A percentile compares a stretch with the other conserved stretches of the same genome.
Conservation (phyloP, 2,888 invertebrate genomes). For the Timandra comae region DNA sequence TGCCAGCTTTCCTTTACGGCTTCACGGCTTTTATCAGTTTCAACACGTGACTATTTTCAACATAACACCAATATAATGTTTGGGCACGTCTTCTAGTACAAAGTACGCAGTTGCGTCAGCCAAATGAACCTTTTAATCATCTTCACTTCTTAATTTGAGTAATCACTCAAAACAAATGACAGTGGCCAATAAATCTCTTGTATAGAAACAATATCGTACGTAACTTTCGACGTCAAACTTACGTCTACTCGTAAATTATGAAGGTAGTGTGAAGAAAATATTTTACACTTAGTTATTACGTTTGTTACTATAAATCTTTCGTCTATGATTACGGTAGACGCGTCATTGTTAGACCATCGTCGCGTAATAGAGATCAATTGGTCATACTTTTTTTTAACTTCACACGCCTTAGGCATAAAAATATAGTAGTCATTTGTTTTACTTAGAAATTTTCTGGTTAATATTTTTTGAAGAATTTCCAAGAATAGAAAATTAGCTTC, state of each 20-base stretch:
- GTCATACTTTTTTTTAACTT: too few relatives aligned
- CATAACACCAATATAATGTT: neutral
- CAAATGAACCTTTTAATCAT: constrained; percentile 5
- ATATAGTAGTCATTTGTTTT: too few relatives aligned
- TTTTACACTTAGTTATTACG: neutral
- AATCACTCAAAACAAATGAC: constrained; percentile 7
- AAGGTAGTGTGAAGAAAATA: constrained; percentile 1
- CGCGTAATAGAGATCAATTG: too few relatives aligned
- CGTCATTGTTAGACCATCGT: neutral
- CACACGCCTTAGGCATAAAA: too few relatives aligned
- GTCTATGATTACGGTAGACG: neutral
- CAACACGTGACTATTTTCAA: constrained; percentile 14
- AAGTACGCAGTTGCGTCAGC: neutral
- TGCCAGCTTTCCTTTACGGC: too few relatives aligned
- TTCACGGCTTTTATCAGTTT: too few relatives aligned
- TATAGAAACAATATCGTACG: constrained; percentile 3
- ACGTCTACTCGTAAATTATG: constrained; percentile 7
- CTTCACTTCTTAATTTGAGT: constrained; percentile 2
- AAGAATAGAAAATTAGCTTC: too few relatives aligned
- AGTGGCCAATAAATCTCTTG: constrained; percentile 10
- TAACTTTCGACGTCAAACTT: constrained; percentile 9
- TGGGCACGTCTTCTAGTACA: constrained; percentile 4
- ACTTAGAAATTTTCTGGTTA: too few relatives aligned
- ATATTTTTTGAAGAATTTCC: too few relatives aligned
- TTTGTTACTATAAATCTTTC: neutral